Evolutionary conservation across 1,140 invertebrate species (phyloP), one percentile per base, ranked within the genome.

Genomic region (Monomorium pharaonis): DNA sequence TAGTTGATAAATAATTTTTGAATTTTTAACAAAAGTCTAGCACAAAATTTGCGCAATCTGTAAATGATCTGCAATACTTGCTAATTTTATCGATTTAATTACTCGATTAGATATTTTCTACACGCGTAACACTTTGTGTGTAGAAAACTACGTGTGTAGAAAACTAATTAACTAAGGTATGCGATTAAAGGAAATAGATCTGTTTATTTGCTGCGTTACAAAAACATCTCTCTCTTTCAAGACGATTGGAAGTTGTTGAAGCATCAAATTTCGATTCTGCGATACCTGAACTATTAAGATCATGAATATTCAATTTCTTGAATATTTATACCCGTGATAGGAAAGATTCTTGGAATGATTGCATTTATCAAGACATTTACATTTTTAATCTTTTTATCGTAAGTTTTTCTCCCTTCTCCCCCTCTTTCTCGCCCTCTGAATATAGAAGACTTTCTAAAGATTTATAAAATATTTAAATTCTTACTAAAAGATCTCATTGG

Each of bases 281-380:
- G 44, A 65, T 78, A 44, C 5, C 21, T 30, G 27, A 47, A 67
- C 76, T 69, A 80, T 80, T 56, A 69, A 80, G 47, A 56, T 54
- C 77, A 30, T 80, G 77, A 80, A 80, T 80, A 80, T 80, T 80
- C 63, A 69, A 3, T 51, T 42, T 2, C 16, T 54, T 54, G 44
- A 80, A 69, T 80, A 80, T 69, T 69, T 69, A 80, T 54, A 69
- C 69, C 77, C 30, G 21, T 7, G 63, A 54, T 80, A 42, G 33
- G 24, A 80, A 65, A 69, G 30, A 83, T 44, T 58, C 42, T 58
- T 47, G 51, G 51, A 60, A 33, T 58, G 51, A 72, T 83, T 47
- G 51, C 37, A 83, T 83, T 83, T 83, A 83, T 83, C 56, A 74
- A 12, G 16, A 44, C 14, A 42, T 74, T 58, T 33, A 42, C 65